A percentile compares a stretch with the other conserved stretches of the same genome.
These are phyloP conservation scores for Drosophila varians DNA, from an alignment of 1,140 invertebrate species.

Conservation along the genomic window DNA sequence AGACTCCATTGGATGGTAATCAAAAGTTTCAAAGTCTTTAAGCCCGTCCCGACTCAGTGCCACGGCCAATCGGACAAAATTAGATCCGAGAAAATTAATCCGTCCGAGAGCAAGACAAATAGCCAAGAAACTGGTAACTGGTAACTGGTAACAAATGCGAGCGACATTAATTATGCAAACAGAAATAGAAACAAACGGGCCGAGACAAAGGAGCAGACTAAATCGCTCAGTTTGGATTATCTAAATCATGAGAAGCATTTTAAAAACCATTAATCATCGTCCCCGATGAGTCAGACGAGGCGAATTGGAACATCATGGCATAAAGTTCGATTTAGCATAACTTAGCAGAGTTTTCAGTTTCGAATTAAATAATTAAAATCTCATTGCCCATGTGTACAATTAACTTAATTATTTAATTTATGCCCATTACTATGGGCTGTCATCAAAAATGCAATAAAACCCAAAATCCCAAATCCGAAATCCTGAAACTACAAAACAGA, in stretches of 20 bases:
- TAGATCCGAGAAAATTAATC: conserved; percentile 33
- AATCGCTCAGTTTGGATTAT: conserved; percentile 59
- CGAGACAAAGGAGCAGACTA: conserved; percentile 41
- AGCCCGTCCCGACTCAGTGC: conserved; percentile 21
- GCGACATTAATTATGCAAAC: conserved; percentile 69
- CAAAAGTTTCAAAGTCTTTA: conserved; percentile 39
- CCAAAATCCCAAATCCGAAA: conserved; percentile 16
- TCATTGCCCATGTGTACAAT: conserved; percentile 59
- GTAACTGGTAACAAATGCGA: conserved; percentile 58
- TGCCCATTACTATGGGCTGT: conserved; percentile 39
- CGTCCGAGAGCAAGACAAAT: conserved; percentile 42
- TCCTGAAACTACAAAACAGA: conserved; percentile 29
- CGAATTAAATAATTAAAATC: conserved; percentile 79
- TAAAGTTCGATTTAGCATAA: conserved; percentile 63
- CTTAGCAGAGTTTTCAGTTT: conserved; percentile 48
- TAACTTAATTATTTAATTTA: conserved; percentile 81
- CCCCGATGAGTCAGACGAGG: conserved; percentile 43
- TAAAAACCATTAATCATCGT: conserved; percentile 71
- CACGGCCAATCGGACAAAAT: conserved; percentile 20
- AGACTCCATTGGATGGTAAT: conserved; percentile 24
- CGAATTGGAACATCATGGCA: not conserved
- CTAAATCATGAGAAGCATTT: conserved; percentile 59
- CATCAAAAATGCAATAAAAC: conserved; percentile 36
- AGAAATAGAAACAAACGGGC: conserved; percentile 30
- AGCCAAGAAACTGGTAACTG: conserved; percentile 43